phyloP scores from a whole-genome alignment of 2,113 vertebrate genomes.

The Pseudorasbora parva region DNA sequence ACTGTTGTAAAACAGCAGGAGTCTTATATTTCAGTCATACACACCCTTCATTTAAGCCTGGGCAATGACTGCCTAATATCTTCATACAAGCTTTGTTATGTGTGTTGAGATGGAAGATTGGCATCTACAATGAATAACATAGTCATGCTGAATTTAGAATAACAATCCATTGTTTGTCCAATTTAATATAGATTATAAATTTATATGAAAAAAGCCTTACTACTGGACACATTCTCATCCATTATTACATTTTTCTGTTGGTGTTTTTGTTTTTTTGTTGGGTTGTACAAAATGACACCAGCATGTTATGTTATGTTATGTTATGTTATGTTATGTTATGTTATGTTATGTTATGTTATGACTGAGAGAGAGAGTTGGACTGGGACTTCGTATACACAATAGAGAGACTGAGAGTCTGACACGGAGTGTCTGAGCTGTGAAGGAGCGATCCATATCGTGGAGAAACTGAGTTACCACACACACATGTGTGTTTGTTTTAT shows the following conservation, averaged over 20 bases:
- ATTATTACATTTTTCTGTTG: background rate
- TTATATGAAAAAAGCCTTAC: background rate
- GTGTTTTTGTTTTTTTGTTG: background rate
- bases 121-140: no score
- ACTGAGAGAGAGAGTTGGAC: no score
- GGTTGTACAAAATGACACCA: background rate
- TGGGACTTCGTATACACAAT: no score
- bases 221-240: background rate
- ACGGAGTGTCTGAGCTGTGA: no score
- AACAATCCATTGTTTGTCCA: background rate
- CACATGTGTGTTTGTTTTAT: no score
- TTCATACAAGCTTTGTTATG: background rate
- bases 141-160: background rate
- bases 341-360: no score
- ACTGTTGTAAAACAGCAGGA: background rate
- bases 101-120: background rate
- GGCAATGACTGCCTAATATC: background rate
- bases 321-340: no score
- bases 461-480: no score
- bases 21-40: background rate
- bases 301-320: no score
- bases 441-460: no score
- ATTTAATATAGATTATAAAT: background rate
- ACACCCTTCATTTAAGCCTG: background rate
- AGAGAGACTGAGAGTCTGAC: no score